These are phyloP conservation scores for Proales similis DNA, from an alignment of 1,140 invertebrate genomes.

Conservation along the genomic window DNA sequence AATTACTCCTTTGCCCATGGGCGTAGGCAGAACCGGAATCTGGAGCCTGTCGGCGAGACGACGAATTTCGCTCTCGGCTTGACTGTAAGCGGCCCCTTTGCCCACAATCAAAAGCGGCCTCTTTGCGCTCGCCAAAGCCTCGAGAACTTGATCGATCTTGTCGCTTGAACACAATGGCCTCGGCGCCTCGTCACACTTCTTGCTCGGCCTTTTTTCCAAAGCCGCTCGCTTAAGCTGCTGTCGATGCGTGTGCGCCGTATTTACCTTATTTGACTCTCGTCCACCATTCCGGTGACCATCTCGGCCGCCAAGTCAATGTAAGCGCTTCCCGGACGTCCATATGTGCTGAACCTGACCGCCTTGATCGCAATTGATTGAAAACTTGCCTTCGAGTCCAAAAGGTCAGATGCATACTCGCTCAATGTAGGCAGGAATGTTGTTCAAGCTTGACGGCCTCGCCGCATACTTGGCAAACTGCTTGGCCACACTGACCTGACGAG, in stretches of 20 bases:
- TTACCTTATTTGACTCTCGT: conserved; percentile 39
- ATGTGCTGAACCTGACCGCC: conserved; percentile 70
- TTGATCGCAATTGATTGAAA: conserved; percentile 42
- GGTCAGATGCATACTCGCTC: conserved; percentile 60
- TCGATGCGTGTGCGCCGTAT: neutral
- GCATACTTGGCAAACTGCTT: conserved; percentile 81
- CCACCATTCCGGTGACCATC: conserved; percentile 59
- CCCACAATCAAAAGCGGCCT: conserved; percentile 82
- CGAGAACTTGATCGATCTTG: conserved; percentile 63
- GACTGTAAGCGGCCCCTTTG: conserved; percentile 78
- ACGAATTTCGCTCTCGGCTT: conserved; percentile 65
- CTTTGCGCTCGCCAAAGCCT: conserved; percentile 64
- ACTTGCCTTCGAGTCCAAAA: too few relatives aligned
- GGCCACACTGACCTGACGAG: conserved; percentile 64
- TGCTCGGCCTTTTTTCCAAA: neutral
- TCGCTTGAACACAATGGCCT: conserved; percentile 61
- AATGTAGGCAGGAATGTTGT: conserved; percentile 77
- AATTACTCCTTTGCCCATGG: conserved; percentile 92
- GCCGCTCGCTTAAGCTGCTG: neutral
- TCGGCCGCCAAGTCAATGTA: conserved; percentile 86
- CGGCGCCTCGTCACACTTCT: conserved; percentile 59
- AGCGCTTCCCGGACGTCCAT: conserved; percentile 74
- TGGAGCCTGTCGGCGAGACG: conserved; percentile 64
- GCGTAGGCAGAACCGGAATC: conserved; percentile 82
- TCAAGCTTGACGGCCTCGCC: conserved; percentile 69